phyloP scores from a whole-genome alignment of 2,113 vertebrate species.

The Enhydra lutris region DNA sequence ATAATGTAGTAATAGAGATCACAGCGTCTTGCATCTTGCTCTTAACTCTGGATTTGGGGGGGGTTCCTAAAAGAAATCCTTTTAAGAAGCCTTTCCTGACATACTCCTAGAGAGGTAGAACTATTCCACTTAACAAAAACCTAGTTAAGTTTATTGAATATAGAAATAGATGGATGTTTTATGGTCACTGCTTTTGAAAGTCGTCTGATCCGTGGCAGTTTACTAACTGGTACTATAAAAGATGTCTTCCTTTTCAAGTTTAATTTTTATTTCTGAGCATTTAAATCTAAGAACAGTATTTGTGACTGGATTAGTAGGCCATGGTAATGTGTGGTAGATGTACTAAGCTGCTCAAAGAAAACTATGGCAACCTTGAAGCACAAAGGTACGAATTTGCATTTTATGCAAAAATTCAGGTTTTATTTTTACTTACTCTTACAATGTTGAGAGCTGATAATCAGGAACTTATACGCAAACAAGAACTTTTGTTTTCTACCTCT shows the following conservation, averaged over 20 bases:
- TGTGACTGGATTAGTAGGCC: not conserved
- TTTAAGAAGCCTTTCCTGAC: not conserved
- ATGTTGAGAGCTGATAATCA: not conserved
- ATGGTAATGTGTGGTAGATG: not conserved
- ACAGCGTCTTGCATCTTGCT: not conserved
- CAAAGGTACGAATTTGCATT: not conserved
- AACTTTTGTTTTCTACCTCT: not conserved
- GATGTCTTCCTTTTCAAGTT: not conserved
- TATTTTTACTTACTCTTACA: conserved; percentile 46
- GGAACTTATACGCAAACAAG: not conserved
- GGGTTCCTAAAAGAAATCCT: not conserved
- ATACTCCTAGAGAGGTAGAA: not conserved
- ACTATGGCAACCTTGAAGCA: not conserved
- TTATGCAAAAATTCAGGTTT: conserved; percentile 45
- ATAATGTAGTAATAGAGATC: not conserved
- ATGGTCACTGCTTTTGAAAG: conserved; percentile 15
- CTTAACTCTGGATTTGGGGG: not conserved
- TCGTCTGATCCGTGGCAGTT: not conserved
- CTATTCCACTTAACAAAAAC: conserved; percentile 38
- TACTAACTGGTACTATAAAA: not conserved
- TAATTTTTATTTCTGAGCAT: conserved; percentile 9
- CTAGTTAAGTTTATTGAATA: conserved; percentile 13
- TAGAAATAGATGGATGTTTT: not conserved
- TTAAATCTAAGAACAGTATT: not conserved
- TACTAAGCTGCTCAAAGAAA: not conserved